Conservation (phyloP, 2,888 invertebrate genomes). For the Trissolcus brochymenae region DNA sequence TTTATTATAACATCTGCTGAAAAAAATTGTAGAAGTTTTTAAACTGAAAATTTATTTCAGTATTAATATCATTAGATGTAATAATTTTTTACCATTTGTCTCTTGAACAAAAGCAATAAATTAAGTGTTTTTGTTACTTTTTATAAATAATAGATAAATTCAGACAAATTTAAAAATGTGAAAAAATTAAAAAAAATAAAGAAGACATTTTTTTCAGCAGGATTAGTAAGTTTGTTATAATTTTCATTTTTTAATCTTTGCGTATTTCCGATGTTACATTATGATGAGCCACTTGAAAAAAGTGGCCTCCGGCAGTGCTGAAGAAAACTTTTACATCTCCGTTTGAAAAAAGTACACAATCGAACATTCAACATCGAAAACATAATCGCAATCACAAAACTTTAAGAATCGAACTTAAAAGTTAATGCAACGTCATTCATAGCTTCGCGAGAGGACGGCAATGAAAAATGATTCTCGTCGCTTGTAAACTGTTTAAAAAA, state of each 20-base stretch:
- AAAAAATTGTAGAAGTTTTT: too few species aligned
- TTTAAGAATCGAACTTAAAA: neutral
- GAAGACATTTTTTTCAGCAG: too few species aligned
- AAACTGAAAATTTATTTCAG: too few species aligned
- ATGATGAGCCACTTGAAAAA: conserved; percentile 10
- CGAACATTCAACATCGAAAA: neutral
- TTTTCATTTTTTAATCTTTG: neutral
- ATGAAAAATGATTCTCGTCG: conserved; percentile 3
- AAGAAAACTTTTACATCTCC: conserved; percentile 18
- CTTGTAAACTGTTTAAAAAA: too few species aligned
- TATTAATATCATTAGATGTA: too few species aligned
- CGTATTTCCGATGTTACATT: conserved; percentile 20
- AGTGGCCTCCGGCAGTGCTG: conserved; percentile 37
- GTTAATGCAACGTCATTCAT: neutral
- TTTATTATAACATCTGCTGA: neutral
- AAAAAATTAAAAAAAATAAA: too few species aligned
- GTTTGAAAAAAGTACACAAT: neutral
- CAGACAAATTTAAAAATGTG: too few species aligned
- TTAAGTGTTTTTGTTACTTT: too few species aligned
- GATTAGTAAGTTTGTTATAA: too few species aligned
- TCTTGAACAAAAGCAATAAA: too few species aligned
- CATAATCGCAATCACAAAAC: neutral
- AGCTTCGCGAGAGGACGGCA: neutral
- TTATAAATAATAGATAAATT: too few species aligned
- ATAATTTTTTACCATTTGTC: too few species aligned